Percentiles rank a stretch among this genome's conserved stretches.
Evolutionary conservation across 2,888 invertebrate genomes (phyloP).

Genomic region (Carpatolechia fugitivella): DNA sequence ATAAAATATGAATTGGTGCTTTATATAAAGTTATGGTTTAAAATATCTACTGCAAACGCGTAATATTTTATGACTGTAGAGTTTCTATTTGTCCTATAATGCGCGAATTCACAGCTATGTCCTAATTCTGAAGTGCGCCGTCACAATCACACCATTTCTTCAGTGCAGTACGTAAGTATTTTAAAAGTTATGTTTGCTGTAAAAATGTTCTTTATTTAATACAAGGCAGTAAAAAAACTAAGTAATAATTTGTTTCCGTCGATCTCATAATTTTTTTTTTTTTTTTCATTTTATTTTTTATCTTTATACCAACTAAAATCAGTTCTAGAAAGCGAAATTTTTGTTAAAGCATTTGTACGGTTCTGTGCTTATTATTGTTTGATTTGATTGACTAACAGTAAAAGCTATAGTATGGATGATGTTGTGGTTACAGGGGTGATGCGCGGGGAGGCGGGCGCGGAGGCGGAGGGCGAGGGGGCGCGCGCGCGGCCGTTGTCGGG

Average conservation of each 20-base stretch:
- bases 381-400: too few relatives aligned
- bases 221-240: too few relatives aligned
- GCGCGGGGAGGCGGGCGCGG: constrained; percentile 43
- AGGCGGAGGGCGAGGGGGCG: constrained; percentile 34
- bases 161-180: constrained; percentile 51
- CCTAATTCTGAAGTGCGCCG: constrained; percentile 44
- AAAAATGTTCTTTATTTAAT: too few relatives aligned
- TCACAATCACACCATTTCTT: constrained; percentile 42
- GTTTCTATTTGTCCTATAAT: not conserved
- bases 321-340: too few relatives aligned
- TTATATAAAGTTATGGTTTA: too few relatives aligned
- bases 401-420: not conserved
- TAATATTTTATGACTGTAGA: not conserved
- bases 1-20: too few relatives aligned
- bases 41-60: too few relatives aligned
- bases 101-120: constrained; percentile 34
- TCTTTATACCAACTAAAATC: too few relatives aligned
- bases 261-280: not conserved
- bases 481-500: constrained; percentile 69
- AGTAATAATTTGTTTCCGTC: not conserved
- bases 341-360: too few relatives aligned
- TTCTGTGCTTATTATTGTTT: too few relatives aligned
- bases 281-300: too few relatives aligned
- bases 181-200: too few relatives aligned
- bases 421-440: constrained; percentile 57